phyloP scores from a whole-genome alignment of 1,140 invertebrate genomes.

The Halesus radiatus region DNA sequence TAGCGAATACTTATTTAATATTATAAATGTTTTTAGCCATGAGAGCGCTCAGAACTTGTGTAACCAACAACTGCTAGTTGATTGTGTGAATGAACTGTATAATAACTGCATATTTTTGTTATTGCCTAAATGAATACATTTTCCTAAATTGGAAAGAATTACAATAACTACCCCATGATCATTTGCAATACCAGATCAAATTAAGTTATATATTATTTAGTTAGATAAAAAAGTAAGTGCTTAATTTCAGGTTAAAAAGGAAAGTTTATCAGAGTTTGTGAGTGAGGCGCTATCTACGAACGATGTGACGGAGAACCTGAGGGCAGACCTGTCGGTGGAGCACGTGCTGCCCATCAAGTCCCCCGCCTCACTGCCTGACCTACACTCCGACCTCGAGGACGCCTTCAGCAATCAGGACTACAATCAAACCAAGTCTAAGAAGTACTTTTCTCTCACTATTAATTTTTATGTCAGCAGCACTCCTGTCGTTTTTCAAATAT shows the following conservation, averaged over 20 bases:
- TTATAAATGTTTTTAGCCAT: too few relatives aligned
- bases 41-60: too few relatives aligned
- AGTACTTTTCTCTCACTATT: slow-evolving; percentile 18
- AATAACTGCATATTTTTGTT: too few relatives aligned
- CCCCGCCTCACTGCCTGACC: slow-evolving; percentile 49
- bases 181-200: too few relatives aligned
- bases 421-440: slow-evolving; percentile 49
- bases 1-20: too few relatives aligned
- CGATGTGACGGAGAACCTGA: slow-evolving; percentile 8
- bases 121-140: too few relatives aligned
- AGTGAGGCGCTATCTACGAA: slow-evolving; percentile 43
- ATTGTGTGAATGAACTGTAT: too few relatives aligned
- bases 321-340: neutral
- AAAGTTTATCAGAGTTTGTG: slow-evolving; percentile 44
- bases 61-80: too few relatives aligned
- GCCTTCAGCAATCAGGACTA: slow-evolving; percentile 55
- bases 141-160: too few relatives aligned
- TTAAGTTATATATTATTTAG: neutral
- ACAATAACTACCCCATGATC: too few relatives aligned
- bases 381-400: slow-evolving; percentile 54
- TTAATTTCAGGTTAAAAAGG: slow-evolving; percentile 52
- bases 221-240: neutral
- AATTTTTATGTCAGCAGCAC: too few relatives aligned
- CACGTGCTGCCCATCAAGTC: slow-evolving; percentile 44
- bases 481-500: too few relatives aligned